These are phyloP conservation scores for Cyclargus thomasi DNA, from an alignment of 1,140 invertebrate genomes.

Conservation along the genomic window DNA sequence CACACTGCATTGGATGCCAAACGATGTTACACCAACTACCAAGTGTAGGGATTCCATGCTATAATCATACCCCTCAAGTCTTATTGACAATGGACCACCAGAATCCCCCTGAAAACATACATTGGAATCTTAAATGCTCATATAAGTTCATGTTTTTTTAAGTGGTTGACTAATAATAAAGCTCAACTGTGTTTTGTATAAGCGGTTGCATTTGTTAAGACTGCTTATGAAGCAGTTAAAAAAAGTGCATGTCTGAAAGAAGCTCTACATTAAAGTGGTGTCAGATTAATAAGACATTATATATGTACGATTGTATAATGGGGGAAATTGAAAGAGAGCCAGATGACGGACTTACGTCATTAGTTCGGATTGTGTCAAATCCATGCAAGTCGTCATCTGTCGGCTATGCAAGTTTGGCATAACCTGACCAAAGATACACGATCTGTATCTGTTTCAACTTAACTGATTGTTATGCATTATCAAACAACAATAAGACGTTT, in stretches of 20 bases:
- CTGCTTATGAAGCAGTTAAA: not conserved
- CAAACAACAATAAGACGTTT: no score
- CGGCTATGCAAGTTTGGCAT: no score
- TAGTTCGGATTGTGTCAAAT: no score
- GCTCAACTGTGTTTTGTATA: not conserved
- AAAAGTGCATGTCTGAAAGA: not conserved
- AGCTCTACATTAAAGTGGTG: not conserved
- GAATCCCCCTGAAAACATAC: constrained; percentile 80
- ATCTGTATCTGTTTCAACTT: no score
- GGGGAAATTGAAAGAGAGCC: no score
- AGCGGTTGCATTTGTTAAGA: not conserved
- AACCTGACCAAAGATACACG: no score
- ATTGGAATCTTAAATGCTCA: constrained; percentile 6
- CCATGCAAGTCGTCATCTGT: no score
- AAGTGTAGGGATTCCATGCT: constrained; percentile 24
- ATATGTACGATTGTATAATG: no score
- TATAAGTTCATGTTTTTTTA: not conserved
- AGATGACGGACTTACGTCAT: no score
- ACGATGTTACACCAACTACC: constrained; percentile 81
- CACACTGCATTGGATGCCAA: constrained; percentile 82
- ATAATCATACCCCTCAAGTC: constrained; percentile 17
- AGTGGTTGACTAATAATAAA: not conserved
- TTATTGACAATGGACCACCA: constrained; percentile 79
- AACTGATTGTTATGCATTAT: no score
- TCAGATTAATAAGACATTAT: not conserved